Evolutionary conservation across 2,113 vertebrate species (phyloP), one percentile per base, ranked within the genome.

Genomic region (Cyprinus carpio): DNA sequence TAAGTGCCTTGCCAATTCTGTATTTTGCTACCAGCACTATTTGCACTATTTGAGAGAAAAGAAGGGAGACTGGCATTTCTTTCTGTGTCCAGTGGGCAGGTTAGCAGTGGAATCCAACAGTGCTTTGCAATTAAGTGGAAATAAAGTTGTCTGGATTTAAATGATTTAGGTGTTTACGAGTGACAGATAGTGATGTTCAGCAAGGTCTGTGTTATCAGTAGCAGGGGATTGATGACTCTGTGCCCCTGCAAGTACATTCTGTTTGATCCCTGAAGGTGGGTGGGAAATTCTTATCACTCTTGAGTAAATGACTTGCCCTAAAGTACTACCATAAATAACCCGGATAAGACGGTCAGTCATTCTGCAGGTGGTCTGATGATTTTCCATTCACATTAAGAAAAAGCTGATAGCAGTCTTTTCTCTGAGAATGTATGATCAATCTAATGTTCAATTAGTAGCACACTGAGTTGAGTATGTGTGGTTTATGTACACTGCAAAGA

Each of bases 91-190:
- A n/a, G 10, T 15, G 25, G 67, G 46, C 31, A 69, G 62, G 81
- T 60, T 77, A 54, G 67, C 64, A 77, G 75, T 49, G 65, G 74
- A 54, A 34, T 82, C 83, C 78, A 69, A 65, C 87, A 11, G 62
- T 51, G 37, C 78, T 80, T 64, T 75, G 65, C 58, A 75, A 81
- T 88, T 83, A 58, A 25, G 29, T 83, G 31, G 54, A 80, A 85
- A 86, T 72, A 88, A 86, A 75, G 31, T 37, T 15, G 65, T 37
- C 54, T 86, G 84, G 69, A 75, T 60, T 84, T 88, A 76, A 88
- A 84, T 88, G 54, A 88, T 88, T 84, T 81, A 83, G 27, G 60
- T 46, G 54, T 67, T 58, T 60, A 78, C 60, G n/a, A 40, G 25
- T 43, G 31, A 78, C n/a, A 1, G 29, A 31, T 23, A 31, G n/a